Base-by-base conservation (phyloP, 2,113 vertebrate species). In the Peromyscus californicus region DNA sequence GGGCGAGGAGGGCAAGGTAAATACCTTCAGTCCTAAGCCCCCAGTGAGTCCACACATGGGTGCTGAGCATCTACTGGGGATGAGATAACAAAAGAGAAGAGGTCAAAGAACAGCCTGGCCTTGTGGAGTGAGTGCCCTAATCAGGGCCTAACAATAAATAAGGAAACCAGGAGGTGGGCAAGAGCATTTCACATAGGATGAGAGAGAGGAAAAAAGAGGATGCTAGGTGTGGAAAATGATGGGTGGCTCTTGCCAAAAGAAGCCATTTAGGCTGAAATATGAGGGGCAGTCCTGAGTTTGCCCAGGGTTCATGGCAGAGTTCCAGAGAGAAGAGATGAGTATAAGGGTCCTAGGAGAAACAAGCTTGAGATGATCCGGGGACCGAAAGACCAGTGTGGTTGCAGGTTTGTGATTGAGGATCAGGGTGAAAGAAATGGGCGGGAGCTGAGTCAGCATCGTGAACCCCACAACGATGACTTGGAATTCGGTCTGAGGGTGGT, bases 251-350 rank as follows among this genome's bases (percentile, higher is more conserved):
- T 19, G 82, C 42, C 59, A 45, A 80, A 54, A 92, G 39, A 82
- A 42, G 92, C 54, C 75, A 22, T 57, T 59, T 79, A 89, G 59
- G 17, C 54, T 90, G 92, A 95, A 75, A 95, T 57, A 31, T 72
- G 39, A 89, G 82, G 82, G 61, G 90, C 15, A 61, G 36, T 36
- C 42, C 29, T 72, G 31, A 54, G 33, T 84, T 87, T 61, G 33
- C 69, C 83, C 51, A 76, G 86, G 85, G 15, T 75, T 93, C 48
- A 59, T 12, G 87, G 42, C 36, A 89, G 69, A 69, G 51, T 59
- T 39, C 48, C 29, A 69, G 69, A 74, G 11, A 92, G 63, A 69
- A 90, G 48, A 79, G 61, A 42, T 19, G 17, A 54, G 26, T 3
- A 22, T 39, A 42, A 85, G 83, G 22, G 29, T 94, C 33, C 33